phyloP scores from a whole-genome alignment of 2,113 vertebrate genomes.

The Grammomys dolichurus region DNA sequence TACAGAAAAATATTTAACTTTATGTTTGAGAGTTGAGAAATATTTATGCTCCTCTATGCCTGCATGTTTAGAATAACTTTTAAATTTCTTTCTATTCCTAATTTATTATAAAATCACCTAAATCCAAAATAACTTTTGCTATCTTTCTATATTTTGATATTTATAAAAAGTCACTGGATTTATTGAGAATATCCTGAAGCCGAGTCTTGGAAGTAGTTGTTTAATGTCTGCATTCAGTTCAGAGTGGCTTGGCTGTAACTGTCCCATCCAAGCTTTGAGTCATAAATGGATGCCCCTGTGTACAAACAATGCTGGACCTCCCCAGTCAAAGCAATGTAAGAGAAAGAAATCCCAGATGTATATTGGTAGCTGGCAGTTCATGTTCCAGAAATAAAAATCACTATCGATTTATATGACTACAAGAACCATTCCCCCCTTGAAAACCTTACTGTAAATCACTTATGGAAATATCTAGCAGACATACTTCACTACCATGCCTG shows the following conservation, averaged over 20 bases:
- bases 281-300: neutral
- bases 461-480: neutral
- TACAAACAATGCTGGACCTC: neutral
- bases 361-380: neutral
- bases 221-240: neutral
- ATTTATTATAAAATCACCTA: neutral
- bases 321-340: neutral
- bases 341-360: neutral
- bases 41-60: neutral
- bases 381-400: neutral
- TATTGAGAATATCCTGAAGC: neutral
- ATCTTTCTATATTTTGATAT: neutral
- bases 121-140: neutral
- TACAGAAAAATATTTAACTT: slow-evolving; percentile 5
- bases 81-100: neutral
- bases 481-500: neutral
- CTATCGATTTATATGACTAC: neutral
- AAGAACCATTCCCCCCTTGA: neutral
- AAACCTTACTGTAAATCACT: neutral
- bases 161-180: neutral
- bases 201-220: neutral
- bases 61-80: neutral
- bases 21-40: neutral
- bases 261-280: neutral
- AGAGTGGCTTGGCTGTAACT: neutral